Evolutionary conservation across 2,797 vertebrate species (phyloP).

Genomic region (Malacoraja senta): DNA sequence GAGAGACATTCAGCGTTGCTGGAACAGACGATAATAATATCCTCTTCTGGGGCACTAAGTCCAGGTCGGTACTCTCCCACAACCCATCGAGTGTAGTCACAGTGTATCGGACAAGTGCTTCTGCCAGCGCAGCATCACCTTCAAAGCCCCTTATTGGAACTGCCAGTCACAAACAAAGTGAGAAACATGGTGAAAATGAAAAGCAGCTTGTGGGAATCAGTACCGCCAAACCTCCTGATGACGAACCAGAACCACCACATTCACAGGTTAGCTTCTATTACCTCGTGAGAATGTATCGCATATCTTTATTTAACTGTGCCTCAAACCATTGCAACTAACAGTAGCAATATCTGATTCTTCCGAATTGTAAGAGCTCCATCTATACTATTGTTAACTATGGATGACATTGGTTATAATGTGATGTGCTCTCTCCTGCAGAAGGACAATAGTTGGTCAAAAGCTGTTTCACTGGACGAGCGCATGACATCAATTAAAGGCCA

Average conservation of each 20-base stretch:
- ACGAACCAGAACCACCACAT: background rate
- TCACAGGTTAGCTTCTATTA: background rate
- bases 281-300: background rate
- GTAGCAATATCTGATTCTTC: background rate
- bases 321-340: background rate
- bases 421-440: background rate
- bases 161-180: background rate
- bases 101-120: background rate
- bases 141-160: background rate
- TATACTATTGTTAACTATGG: background rate
- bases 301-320: background rate
- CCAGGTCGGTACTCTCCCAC: background rate
- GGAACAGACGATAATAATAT: background rate
- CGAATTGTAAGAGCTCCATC: background rate
- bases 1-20: slow-evolving; percentile 21
- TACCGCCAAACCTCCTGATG: background rate
- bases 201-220: background rate
- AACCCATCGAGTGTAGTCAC: background rate
- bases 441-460: background rate
- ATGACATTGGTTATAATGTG: background rate
- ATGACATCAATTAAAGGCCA: background rate
- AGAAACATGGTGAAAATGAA: background rate
- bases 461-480: background rate
- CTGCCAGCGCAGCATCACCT: background rate
- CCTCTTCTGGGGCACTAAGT: slow-evolving; percentile 29